Percentiles rank a stretch among this genome's conserved stretches.
Conservation (phyloP, 2,888 invertebrate species). For the Galerucella nymphaeae region DNA sequence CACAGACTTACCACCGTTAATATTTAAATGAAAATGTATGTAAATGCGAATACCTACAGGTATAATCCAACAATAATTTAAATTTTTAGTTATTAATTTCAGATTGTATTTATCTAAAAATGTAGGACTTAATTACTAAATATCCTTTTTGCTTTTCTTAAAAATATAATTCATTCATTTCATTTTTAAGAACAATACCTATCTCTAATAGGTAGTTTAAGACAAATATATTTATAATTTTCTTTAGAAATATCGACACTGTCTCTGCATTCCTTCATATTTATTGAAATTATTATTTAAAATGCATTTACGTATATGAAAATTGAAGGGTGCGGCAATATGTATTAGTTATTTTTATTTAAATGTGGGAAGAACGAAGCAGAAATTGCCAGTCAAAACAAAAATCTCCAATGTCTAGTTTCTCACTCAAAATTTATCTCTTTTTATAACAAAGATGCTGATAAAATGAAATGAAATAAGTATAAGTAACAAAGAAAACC, state of each 20-base stretch:
- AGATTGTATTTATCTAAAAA: no score
- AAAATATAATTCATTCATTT: no score
- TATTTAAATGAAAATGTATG: no score
- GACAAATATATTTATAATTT: background rate
- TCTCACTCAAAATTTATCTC: slow-evolving; percentile 64
- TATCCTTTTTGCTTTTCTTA: no score
- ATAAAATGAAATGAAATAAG: slow-evolving; percentile 66
- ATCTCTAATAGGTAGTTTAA: no score
- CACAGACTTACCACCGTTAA: no score
- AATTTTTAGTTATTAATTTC: no score
- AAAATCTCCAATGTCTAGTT: slow-evolving; percentile 40
- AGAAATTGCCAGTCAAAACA: slow-evolving; percentile 23
- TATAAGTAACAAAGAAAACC: slow-evolving; percentile 66
- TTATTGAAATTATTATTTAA: slow-evolving; percentile 4
- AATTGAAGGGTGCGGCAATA: slow-evolving; percentile 34
- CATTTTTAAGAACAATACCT: no score
- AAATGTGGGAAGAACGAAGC: background rate
- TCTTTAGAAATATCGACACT: background rate
- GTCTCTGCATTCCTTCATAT: background rate
- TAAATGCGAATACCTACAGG: no score
- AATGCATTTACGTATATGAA: slow-evolving; percentile 1
- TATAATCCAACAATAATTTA: no score
- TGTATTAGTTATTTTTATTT: background rate
- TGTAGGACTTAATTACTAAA: no score
- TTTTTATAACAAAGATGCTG: slow-evolving; percentile 66